phyloP scores from a whole-genome alignment of 2,113 vertebrate species.

The Lampris megalopsis region DNA sequence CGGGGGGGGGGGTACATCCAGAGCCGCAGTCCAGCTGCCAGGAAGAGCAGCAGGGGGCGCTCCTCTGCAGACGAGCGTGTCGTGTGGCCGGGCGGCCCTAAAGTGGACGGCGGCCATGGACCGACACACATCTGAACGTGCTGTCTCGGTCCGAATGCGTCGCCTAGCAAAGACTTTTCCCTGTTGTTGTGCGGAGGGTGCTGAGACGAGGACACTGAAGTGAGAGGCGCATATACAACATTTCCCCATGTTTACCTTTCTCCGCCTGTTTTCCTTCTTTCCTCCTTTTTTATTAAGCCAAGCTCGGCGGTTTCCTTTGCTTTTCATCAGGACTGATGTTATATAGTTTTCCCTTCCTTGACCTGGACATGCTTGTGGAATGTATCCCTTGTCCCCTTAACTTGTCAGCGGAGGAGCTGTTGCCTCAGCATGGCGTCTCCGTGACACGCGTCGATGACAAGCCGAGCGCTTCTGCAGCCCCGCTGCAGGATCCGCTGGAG shows the following conservation, averaged over 20 bases:
- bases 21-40: conserved; percentile 71
- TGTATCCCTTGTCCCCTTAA: conserved; percentile 69
- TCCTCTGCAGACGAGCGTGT: conserved; percentile 1
- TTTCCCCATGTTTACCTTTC: conserved; percentile 10
- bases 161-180: conserved; percentile 39
- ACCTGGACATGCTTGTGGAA: conserved; percentile 78
- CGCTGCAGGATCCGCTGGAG: too few relatives aligned
- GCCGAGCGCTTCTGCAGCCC: too few relatives aligned
- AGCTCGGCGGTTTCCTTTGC: conserved; percentile 44
- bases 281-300: conserved; percentile 33
- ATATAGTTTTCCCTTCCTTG: conserved; percentile 67
- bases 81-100: conserved; percentile 2
- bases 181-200: conserved; percentile 31
- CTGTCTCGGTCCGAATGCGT: conserved; percentile 56
- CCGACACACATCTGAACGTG: conserved; percentile 74
- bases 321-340: conserved; percentile 75
- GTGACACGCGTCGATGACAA: too few relatives aligned
- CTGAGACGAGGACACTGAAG: conserved; percentile 31
- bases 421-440: background rate
- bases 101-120: conserved; percentile 66
- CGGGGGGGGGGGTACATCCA: too few relatives aligned
- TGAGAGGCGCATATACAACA: conserved; percentile 44
- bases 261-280: background rate
- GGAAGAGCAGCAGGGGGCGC: conserved; percentile 72
- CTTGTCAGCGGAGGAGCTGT: conserved; percentile 55